A percentile compares a stretch with the other conserved stretches of the same genome.
phyloP scores from a whole-genome alignment of 1,140 invertebrate genomes.

The Formica exsecta region DNA sequence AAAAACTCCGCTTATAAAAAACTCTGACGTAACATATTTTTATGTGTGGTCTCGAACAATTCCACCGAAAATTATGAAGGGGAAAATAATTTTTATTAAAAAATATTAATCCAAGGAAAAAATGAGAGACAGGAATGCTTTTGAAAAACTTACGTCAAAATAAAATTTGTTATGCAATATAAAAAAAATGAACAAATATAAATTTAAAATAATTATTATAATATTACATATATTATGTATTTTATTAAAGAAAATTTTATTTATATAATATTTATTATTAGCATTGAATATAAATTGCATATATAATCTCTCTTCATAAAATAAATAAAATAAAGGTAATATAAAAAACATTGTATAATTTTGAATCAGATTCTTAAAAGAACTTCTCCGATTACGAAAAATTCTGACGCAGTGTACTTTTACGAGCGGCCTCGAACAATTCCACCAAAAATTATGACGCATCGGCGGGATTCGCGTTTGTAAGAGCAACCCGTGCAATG shows the following conservation, averaged over 20 bases:
- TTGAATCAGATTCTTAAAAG: background rate
- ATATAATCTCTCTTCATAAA: no score
- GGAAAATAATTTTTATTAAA: no score
- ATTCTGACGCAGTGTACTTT: background rate
- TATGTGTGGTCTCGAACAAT: no score
- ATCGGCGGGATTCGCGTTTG: slow-evolving; percentile 47
- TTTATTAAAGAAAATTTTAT: background rate
- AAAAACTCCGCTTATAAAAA: no score
- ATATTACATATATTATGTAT: background rate
- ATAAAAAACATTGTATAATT: background rate
- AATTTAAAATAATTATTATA: background rate
- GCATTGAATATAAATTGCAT: background rate
- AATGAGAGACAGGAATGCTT: background rate
- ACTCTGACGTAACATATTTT: no score
- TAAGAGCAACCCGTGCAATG: slow-evolving; percentile 33
- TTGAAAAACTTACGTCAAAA: background rate
- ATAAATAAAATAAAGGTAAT: background rate
- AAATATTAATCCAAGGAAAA: no score
- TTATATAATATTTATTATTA: background rate
- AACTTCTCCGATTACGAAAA: background rate
- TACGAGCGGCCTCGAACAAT: slow-evolving; percentile 61
- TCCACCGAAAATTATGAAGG: no score
- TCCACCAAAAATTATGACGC: slow-evolving; percentile 70
- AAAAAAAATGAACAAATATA: background rate
- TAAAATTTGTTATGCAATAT: background rate